Evolutionary conservation across 2,113 vertebrate species (phyloP).

Genomic region (Fregetta grallaria): DNA sequence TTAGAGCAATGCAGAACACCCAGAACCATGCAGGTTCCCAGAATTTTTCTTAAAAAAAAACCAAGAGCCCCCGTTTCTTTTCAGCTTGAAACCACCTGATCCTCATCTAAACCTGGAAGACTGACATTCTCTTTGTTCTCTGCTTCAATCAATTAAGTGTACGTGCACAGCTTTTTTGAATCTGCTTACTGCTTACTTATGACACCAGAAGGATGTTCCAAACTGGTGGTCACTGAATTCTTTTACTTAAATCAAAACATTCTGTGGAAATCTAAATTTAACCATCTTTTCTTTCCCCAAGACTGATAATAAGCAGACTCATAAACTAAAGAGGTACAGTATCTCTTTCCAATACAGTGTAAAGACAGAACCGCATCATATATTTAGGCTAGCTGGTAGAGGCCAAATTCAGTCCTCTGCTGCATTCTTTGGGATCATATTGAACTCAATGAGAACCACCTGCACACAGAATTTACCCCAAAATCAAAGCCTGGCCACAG

Average conservation of each 20-base stretch:
- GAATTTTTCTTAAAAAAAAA: slow-evolving; percentile 16
- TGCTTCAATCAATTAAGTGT: slow-evolving; percentile 17
- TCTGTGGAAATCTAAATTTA: slow-evolving; percentile 49
- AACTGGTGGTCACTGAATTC: slow-evolving; percentile 48
- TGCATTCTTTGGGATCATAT: slow-evolving; percentile 29
- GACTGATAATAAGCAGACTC: slow-evolving; percentile 45
- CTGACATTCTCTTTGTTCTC: slow-evolving; percentile 49
- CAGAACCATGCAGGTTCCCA: not conserved
- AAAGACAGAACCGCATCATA: not conserved
- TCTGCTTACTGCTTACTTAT: slow-evolving; percentile 23
- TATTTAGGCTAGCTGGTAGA: slow-evolving; percentile 21
- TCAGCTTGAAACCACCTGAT: slow-evolving; percentile 44
- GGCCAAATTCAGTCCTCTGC: slow-evolving; percentile 24
- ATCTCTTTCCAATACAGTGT: slow-evolving; percentile 28
- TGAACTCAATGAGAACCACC: slow-evolving; percentile 49
- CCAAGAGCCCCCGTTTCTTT: not conserved
- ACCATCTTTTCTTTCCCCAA: slow-evolving; percentile 6
- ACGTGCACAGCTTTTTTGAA: slow-evolving; percentile 23
- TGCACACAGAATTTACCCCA: slow-evolving; percentile 10
- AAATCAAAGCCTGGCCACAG: not conserved
- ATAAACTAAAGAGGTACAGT: not conserved
- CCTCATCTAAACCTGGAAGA: slow-evolving; percentile 37
- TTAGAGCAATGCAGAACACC: not conserved
- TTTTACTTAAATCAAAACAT: slow-evolving; percentile 58
- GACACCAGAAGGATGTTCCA: slow-evolving; percentile 45